These are phyloP conservation scores for Cichlasoma orientale DNA, from an alignment of 2,797 vertebrate genomes.

Conservation along the genomic window DNA sequence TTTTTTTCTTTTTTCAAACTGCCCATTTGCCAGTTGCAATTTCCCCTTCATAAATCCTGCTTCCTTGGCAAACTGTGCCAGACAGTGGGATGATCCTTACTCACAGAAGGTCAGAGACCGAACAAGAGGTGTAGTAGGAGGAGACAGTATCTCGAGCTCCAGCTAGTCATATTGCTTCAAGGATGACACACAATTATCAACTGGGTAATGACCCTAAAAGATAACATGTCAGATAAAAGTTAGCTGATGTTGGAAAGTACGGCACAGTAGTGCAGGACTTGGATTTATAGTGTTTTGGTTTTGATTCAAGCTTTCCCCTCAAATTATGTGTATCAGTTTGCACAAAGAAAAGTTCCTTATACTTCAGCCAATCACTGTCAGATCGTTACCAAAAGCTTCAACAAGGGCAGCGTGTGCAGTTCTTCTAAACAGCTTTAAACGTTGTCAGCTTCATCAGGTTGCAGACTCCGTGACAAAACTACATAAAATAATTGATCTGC, in stretches of 20 bases:
- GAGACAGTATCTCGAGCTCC: slow-evolving; percentile 51
- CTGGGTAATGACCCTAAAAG: slow-evolving; percentile 4
- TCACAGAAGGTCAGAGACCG: slow-evolving; percentile 64
- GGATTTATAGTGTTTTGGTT: not conserved
- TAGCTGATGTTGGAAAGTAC: not conserved
- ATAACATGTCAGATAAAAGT: slow-evolving; percentile 12
- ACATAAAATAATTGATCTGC: not conserved
- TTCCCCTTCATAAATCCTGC: slow-evolving; percentile 80
- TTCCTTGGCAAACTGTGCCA: slow-evolving; percentile 74
- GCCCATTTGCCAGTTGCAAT: slow-evolving; percentile 79
- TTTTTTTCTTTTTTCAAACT: slow-evolving; percentile 39
- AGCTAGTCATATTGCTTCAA: slow-evolving; percentile 22
- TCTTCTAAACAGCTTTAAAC: not conserved
- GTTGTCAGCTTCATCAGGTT: not conserved
- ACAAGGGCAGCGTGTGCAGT: not conserved
- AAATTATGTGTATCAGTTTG: not conserved
- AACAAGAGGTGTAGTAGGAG: slow-evolving; percentile 58
- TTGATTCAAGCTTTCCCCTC: not conserved
- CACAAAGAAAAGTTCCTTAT: not conserved
- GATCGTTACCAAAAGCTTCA: not conserved
- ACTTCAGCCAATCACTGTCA: not conserved
- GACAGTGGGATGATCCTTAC: slow-evolving; percentile 69
- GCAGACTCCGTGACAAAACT: not conserved
- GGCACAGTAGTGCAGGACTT: not conserved
- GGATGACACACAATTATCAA: slow-evolving; percentile 19